Conservation (phyloP, 2,113 vertebrate genomes). For the Regulus satrapa region DNA sequence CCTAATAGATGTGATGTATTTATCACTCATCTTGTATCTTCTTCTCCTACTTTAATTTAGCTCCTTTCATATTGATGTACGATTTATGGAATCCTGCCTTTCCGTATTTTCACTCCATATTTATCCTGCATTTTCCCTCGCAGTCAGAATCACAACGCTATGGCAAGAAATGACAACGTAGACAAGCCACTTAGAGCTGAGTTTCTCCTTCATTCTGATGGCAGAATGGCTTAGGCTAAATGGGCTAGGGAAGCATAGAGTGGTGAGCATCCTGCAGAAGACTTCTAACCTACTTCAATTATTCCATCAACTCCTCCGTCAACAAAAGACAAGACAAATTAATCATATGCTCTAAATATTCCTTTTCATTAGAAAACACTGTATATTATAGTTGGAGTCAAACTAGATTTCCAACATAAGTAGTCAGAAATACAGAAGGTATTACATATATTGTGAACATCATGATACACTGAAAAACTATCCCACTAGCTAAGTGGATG, state of each 20-base stretch:
- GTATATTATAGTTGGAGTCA: background rate
- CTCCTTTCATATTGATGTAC: background rate
- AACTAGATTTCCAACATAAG: background rate
- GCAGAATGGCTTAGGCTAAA: background rate
- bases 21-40: background rate
- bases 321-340: background rate
- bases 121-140: background rate
- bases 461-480: background rate
- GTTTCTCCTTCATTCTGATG: background rate
- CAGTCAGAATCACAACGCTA: background rate
- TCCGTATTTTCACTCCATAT: background rate
- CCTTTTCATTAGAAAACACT: background rate
- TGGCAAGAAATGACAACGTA: background rate
- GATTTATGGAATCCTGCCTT: background rate
- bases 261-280: background rate
- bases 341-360: background rate
- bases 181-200: background rate
- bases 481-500: background rate
- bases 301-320: background rate
- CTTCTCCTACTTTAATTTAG: background rate
- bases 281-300: background rate
- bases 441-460: background rate
- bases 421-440: background rate
- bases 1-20: fast-evolving
- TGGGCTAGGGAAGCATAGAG: background rate